Evolutionary conservation across 2,797 vertebrate genomes (phyloP).

Genomic region (Acipenser transmontanus): DNA sequence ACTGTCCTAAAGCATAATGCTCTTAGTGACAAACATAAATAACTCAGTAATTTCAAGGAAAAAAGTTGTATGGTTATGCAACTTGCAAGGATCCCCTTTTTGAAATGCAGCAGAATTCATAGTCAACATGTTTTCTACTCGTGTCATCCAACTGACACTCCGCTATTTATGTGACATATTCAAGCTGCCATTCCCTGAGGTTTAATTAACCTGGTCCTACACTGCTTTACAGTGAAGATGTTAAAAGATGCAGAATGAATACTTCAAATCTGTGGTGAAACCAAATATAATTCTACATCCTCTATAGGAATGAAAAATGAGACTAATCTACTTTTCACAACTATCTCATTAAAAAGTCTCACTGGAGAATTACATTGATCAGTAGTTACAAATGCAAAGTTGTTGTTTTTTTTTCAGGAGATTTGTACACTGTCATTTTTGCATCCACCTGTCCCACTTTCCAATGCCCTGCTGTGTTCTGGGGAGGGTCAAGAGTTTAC

Average conservation of each 20-base stretch:
- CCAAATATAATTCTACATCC: constrained; percentile 18
- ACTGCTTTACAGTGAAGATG: constrained; percentile 48
- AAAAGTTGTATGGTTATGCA: constrained; percentile 29
- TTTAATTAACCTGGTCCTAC: constrained; percentile 70
- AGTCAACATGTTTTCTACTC: constrained; percentile 57
- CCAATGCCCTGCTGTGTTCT: constrained; percentile 21
- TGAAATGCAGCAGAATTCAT: constrained; percentile 37
- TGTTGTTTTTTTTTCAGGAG: constrained; percentile 32
- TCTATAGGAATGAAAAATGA: constrained; percentile 27
- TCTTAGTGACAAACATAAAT: constrained; percentile 66
- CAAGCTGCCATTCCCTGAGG: constrained; percentile 48
- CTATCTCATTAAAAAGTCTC: constrained; percentile 57
- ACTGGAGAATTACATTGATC: constrained; percentile 57
- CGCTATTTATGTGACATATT: constrained; percentile 63
- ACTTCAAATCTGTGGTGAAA: constrained; percentile 33
- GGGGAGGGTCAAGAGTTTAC: constrained; percentile 40
- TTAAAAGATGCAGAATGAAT: constrained; percentile 55
- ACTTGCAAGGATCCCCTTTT: constrained; percentile 20
- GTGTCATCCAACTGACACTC: constrained; percentile 42
- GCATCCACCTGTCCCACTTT: constrained; percentile 30
- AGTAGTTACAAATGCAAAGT: constrained; percentile 54
- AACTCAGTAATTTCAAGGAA: constrained; percentile 42
- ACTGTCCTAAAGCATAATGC: constrained; percentile 55
- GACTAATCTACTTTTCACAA: constrained; percentile 25
- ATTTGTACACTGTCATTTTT: constrained; percentile 13